Conservation (phyloP, 2,113 vertebrate species). For the Pungitius pungitius region DNA sequence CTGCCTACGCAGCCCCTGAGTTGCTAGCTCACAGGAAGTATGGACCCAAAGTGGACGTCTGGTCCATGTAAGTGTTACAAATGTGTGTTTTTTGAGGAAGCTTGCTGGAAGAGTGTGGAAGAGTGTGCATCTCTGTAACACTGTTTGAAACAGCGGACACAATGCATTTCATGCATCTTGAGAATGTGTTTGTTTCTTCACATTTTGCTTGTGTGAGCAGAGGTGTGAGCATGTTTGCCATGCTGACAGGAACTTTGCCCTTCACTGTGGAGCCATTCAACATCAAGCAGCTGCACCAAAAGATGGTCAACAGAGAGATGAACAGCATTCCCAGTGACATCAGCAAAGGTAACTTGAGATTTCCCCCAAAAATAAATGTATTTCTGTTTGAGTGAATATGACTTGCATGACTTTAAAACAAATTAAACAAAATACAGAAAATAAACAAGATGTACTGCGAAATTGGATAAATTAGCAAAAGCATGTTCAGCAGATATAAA, state of each 20-base stretch:
- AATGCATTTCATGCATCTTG: background rate
- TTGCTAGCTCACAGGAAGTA: slow-evolving; percentile 88
- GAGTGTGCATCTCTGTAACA: background rate
- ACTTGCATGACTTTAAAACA: background rate
- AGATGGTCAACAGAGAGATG: slow-evolving; percentile 86
- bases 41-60: slow-evolving; percentile 87
- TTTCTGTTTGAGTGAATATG: background rate
- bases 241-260: slow-evolving; percentile 84
- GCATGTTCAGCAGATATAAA: background rate
- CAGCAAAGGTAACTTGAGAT: slow-evolving; percentile 80
- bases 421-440: background rate
- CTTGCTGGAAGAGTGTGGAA: background rate
- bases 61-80: slow-evolving; percentile 84
- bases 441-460: background rate
- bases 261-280: slow-evolving; percentile 86
- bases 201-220: slow-evolving; percentile 65
- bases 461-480: slow-evolving; percentile 1
- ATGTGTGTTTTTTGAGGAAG: background rate
- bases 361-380: background rate
- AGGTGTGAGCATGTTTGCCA: slow-evolving; percentile 86
- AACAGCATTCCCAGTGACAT: slow-evolving; percentile 81
- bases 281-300: slow-evolving; percentile 86
- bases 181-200: slow-evolving; percentile 21
- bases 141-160: background rate
- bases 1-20: slow-evolving; percentile 86